phyloP scores from a whole-genome alignment of 2,113 vertebrate species.

The Xiphorhynchus elegans region DNA sequence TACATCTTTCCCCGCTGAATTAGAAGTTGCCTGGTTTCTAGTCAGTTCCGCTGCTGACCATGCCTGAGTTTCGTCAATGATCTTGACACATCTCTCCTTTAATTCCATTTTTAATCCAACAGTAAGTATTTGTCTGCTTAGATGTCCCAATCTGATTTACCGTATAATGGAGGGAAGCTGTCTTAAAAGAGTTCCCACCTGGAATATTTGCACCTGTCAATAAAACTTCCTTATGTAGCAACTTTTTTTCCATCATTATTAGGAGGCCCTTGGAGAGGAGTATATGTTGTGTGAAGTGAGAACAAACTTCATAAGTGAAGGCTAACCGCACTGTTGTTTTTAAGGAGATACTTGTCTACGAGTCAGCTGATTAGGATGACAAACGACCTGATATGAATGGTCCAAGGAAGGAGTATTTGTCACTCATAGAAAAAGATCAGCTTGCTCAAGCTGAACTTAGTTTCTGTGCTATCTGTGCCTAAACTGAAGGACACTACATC shows the following conservation, averaged over 20 bases:
- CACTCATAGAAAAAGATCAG: background rate
- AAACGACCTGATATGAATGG: background rate
- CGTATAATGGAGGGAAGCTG: background rate
- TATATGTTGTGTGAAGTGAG: fast-evolving
- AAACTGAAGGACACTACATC: background rate
- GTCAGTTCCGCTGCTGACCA: background rate
- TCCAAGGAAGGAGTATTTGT: background rate
- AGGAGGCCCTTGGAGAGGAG: background rate
- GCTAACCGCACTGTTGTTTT: background rate
- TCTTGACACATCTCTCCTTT: background rate
- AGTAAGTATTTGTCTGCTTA: background rate
- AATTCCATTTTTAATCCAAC: background rate
- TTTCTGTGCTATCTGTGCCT: background rate
- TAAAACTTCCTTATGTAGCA: background rate
- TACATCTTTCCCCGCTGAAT: background rate
- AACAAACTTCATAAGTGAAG: background rate
- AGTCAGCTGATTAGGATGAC: background rate
- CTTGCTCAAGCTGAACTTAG: background rate
- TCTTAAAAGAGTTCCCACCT: background rate
- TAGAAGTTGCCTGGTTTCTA: background rate
- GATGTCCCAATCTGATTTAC: background rate
- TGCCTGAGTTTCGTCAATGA: background rate
- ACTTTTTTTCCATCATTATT: background rate
- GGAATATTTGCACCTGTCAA: background rate
- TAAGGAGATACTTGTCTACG: background rate